phyloP scores from a whole-genome alignment of 2,888 invertebrate genomes.

The Ariolimax columbianus region DNA sequence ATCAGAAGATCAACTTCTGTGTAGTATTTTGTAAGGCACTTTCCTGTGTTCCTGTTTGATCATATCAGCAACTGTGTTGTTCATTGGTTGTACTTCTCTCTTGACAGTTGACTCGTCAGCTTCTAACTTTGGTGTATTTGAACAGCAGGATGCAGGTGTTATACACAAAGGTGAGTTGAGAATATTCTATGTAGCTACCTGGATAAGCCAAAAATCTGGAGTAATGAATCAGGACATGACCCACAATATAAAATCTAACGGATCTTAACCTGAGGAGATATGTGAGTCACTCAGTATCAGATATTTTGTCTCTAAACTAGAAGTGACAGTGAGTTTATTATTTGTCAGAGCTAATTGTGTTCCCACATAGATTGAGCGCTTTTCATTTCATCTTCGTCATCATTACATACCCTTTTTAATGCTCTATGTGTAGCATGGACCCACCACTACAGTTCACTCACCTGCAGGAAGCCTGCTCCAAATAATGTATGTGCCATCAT shows the following conservation, averaged over 20 bases:
- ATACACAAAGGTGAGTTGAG: slow-evolving; percentile 40
- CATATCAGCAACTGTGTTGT: not conserved
- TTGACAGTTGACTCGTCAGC: slow-evolving; percentile 51
- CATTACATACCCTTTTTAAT: too few relatives aligned
- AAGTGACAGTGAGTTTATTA: not conserved
- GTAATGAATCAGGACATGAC: not conserved
- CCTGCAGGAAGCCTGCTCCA: too few relatives aligned
- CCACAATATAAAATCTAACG: not conserved
- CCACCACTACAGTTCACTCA: too few relatives aligned
- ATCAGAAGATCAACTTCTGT: too few relatives aligned
- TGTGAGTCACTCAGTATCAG: not conserved
- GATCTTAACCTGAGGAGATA: not conserved
- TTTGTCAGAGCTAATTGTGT: too few relatives aligned
- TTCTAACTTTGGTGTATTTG: slow-evolving; percentile 52
- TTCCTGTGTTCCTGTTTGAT: not conserved
- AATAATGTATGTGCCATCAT: too few relatives aligned
- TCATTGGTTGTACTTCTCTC: not conserved
- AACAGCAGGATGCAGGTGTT: slow-evolving; percentile 32
- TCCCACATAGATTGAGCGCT: too few relatives aligned
- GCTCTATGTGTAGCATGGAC: too few relatives aligned
- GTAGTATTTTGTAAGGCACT: too few relatives aligned
- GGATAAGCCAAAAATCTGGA: too few relatives aligned
- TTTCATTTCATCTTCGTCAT: too few relatives aligned
- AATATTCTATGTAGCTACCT: not conserved
- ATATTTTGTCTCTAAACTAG: not conserved